Conservation (phyloP, 2,797 vertebrate species). For the Eurystomus glaucurus region DNA sequence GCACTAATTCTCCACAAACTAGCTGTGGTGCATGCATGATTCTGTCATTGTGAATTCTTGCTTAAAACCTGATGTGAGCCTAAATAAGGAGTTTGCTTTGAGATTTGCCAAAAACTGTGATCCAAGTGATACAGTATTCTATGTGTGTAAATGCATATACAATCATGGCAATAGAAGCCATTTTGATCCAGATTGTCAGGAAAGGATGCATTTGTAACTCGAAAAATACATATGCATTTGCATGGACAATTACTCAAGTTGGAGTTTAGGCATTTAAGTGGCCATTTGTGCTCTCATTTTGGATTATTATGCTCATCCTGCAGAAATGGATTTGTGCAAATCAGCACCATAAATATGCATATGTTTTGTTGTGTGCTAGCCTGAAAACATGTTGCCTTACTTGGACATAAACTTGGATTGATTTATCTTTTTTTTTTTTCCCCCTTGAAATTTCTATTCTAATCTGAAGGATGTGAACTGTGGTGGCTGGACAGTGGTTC, state of each 20-base stretch:
- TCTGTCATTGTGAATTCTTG: not conserved
- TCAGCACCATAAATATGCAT: slow-evolving; percentile 26
- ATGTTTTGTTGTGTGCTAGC: not conserved
- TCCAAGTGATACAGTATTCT: not conserved
- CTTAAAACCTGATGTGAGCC: not conserved
- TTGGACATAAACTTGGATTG: slow-evolving; percentile 2
- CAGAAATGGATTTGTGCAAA: slow-evolving; percentile 12
- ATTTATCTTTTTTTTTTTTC: not conserved
- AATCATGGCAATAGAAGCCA: not conserved
- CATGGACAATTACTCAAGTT: slow-evolving; percentile 31
- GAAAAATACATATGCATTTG: not conserved
- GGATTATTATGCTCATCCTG: not conserved
- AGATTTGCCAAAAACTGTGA: not conserved
- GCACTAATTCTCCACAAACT: not conserved
- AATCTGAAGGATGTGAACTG: not conserved
- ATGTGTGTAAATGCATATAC: not conserved
- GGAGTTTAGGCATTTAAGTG: slow-evolving; percentile 31
- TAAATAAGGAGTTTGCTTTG: not conserved
- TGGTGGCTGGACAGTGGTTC: not conserved
- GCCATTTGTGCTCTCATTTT: slow-evolving; percentile 51
- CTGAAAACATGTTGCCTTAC: not conserved
- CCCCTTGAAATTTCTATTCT: not conserved
- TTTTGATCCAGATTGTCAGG: slow-evolving; percentile 43
- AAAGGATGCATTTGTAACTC: slow-evolving; percentile 48
- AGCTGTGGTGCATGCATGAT: not conserved